Evolutionary conservation across 2,888 invertebrate genomes (phyloP), one percentile per base, ranked within the genome.

Genomic region (Eustalomyia histrio): DNA sequence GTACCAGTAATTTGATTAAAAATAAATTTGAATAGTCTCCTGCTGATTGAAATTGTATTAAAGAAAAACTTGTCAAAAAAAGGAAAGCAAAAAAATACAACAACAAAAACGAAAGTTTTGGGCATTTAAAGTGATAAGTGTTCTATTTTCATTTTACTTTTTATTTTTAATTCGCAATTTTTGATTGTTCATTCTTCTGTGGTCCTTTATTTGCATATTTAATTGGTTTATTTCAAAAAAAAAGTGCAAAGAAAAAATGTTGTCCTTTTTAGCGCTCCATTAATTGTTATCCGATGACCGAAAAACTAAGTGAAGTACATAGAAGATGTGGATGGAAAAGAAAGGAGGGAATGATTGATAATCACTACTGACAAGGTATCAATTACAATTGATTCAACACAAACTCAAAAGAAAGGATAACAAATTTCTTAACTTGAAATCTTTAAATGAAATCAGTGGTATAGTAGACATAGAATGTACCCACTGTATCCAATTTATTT

Each of bases 171-270:
- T 69, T 33, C n/a, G 17, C 17, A 18, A 58, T n/a, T 16, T 24
- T 64, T 73, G 12, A 57, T 29, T 58, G 17, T 58, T 74, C 57
- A 65, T 50, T 65, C 43, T 65, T 52, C 65, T 39, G 33, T 67
- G 74, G 74, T 58, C 50, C 52, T 60, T 65, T 39, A 74, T 74
- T 74, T 74, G 74, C 65, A 74, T 53, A 35, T 24, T 74, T 67
- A 67, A 74, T 67, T 74, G 65, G 9, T 73, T 65, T 65, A 64
- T 65, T 65, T 39, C n/a, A n/a, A n/a, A 29, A 24, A 21, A 65
- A 14, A 10, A 35, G 8, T 16, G 7, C 7, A 58, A 39, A 4
- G n/a, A 52, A 21, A 39, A 58, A 60, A 43, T 58, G 2, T 58
- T 50, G 47, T 39, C 12, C 33, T 50, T 65, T 73, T 64, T 65